Base-by-base conservation (phyloP, 1,140 invertebrate genomes). In the Vanessa atalanta region DNA sequence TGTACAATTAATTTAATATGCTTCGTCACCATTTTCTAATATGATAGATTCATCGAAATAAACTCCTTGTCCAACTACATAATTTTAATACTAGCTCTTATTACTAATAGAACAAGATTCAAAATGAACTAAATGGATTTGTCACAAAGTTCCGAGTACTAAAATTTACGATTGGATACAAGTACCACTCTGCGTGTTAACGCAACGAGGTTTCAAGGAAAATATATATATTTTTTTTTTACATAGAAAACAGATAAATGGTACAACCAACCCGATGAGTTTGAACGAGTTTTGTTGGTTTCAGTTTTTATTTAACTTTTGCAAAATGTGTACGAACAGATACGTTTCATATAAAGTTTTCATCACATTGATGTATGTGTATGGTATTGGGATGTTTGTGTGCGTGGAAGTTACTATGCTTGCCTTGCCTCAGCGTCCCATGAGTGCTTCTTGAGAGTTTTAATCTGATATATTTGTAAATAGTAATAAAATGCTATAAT, bases 181-280 rank as follows among this genome's bases (percentile, higher is more conserved):
- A 61, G 57, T 37, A 37, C 57, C 57, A 61, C 57, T 61, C 57
- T 15, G 15, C 23, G 43, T 61, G 23, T 61, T 61, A 37, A 61
- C 57, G 57, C 57, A 61, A 31, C 57, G 31, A 31, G 57, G 2
- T 15, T 61, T 61, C 15, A 61, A 43, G 57, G 31, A 61, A 37
- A 61, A 26, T 7, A n/a, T 51, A 51, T 51, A 53, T 15, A 1
- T 60, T 31, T 60, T 60, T 60, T 60, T 60, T 60, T 60, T 60
- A 60, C 55, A 60, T 26, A 26, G 55, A 60, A 60, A 60, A 60
- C 12, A 26, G 23, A 26, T 60, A 26, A 60, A 60, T 60, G 55
- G 20, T 26, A 60, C 55, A 12, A 26, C 20, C 9, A 55, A 55
- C 9, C 23, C 55, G 20, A 26, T 60, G 55, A 60, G 55, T 60